These are phyloP conservation scores for Drosophila nasuta DNA, from an alignment of 1,140 invertebrate genomes.

Conservation along the genomic window DNA sequence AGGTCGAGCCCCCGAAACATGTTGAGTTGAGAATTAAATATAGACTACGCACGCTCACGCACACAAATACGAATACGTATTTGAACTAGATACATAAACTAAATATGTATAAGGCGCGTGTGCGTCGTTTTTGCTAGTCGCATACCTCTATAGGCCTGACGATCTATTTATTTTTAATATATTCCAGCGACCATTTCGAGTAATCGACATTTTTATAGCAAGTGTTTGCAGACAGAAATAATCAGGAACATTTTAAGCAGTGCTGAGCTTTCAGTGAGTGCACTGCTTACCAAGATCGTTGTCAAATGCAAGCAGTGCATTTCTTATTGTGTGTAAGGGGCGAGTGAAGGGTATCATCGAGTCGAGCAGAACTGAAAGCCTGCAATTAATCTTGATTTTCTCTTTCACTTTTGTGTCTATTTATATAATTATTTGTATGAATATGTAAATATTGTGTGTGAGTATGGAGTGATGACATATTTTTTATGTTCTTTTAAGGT, in stretches of 20 bases:
- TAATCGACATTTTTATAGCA: neutral
- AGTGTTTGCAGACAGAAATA: neutral
- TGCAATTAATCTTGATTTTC: neutral
- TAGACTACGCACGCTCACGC: conserved; percentile 4
- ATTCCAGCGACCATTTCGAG: neutral
- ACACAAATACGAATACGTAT: neutral
- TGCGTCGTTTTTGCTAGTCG: neutral
- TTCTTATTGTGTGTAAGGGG: neutral
- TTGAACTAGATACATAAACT: conserved; percentile 14
- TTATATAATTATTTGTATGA: conserved; percentile 4
- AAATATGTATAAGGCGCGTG: conserved; percentile 14
- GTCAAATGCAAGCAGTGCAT: neutral
- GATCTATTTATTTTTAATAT: neutral
- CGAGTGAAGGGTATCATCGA: neutral
- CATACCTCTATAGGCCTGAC: neutral
- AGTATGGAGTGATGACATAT: neutral
- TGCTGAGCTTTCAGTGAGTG: neutral
- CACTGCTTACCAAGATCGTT: neutral
- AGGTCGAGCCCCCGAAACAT: conserved; percentile 48
- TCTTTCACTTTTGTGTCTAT: neutral
- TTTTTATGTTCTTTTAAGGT: neutral
- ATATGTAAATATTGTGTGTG: neutral
- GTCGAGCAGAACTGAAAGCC: neutral
- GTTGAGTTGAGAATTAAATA: conserved; percentile 16
- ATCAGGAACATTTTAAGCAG: neutral